Conservation (phyloP, 2,113 vertebrate species). For the Polypterus senegalus region DNA sequence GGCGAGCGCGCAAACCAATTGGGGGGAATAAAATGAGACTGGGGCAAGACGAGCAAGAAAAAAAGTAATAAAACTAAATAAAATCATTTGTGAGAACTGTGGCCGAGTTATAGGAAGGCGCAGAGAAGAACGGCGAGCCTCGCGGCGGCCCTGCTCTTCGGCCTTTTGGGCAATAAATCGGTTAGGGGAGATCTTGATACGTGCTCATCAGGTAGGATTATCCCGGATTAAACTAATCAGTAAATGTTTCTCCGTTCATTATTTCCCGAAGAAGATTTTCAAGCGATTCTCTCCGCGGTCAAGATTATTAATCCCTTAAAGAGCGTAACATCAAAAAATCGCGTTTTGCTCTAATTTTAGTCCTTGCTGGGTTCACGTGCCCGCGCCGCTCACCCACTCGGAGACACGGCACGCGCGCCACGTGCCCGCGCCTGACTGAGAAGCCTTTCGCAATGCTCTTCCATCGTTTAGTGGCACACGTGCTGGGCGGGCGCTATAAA, state of each 20-base stretch:
- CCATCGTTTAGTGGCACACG: too few species aligned
- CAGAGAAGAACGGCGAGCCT: too few species aligned
- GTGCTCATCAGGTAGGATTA: slow-evolving; percentile 61
- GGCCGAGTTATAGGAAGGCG: too few species aligned
- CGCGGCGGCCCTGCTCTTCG: neutral
- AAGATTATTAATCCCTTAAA: slow-evolving; percentile 60
- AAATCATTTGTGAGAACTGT: neutral
- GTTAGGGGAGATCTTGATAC: slow-evolving; percentile 52
- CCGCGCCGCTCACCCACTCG: too few species aligned
- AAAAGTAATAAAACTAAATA: neutral
- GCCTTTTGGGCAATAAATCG: slow-evolving; percentile 37
- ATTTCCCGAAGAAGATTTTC: slow-evolving; percentile 59
- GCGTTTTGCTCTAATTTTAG: slow-evolving; percentile 48
- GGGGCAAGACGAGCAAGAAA: neutral
- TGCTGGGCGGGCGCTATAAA: too few species aligned
- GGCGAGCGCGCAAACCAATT: slow-evolving; percentile 25
- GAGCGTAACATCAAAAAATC: slow-evolving; percentile 49
- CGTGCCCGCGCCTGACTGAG: too few species aligned
- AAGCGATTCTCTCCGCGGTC: slow-evolving; percentile 36
- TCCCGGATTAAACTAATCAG: slow-evolving; percentile 68
- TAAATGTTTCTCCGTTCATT: slow-evolving; percentile 64
- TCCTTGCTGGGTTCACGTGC: slow-evolving; percentile 36
- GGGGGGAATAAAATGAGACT: slow-evolving; percentile 6
- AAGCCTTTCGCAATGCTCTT: too few species aligned
- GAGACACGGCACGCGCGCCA: too few species aligned